Base-by-base conservation (phyloP, 2,888 invertebrate species). In the Scaptomyza tumidula region DNA sequence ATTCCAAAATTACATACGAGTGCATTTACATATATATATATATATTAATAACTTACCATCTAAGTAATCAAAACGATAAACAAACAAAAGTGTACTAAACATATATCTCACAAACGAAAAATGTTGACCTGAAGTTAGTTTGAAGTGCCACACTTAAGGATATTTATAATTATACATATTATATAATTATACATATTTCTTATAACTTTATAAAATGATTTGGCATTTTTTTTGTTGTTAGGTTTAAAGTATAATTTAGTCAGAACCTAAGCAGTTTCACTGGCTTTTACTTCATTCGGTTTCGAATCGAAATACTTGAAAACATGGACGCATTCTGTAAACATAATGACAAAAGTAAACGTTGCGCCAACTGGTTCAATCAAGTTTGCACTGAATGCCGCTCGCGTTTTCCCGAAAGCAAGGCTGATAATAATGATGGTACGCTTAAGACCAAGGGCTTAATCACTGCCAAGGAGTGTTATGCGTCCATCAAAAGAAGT, bases 401-500 rank as follows among this genome's bases (percentile, higher is more conserved):
- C 3, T 46, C 69, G 2, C 63, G 31, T 0, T 75, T 75, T 9
- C 59, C 69, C 2, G 48, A 1, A 14, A 55, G 9, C 13, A 13
- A 9, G 4, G 44, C 10, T 35, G 27, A 27, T 0, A 45, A 37
- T 1, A 41, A 29, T 19, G 5, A n/a, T 6, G 3, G 27, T 4
- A 1, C 9, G 6, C n/a, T 52, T 0, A 14, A 49, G 0, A 41
- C 24, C 0, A 33, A 29, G 5, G 41, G 41, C 0, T 16, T 75
- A 11, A 78, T 81, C n/a, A 81, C 59, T 9, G 60, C 78, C 1
- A 64, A 69, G n/a, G 85, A 81, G 24, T 81, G 80, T n/a, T 84
- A 78, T 19, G 39, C n/a, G 6, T 41, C 71, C 0, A 84, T 81
- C 9, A 86, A 48, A 11, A 50, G 62, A 31, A 68, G 50, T 31